These are phyloP conservation scores for Thymelicus acteon DNA, from an alignment of 2,888 invertebrate genomes.

Conservation along the genomic window DNA sequence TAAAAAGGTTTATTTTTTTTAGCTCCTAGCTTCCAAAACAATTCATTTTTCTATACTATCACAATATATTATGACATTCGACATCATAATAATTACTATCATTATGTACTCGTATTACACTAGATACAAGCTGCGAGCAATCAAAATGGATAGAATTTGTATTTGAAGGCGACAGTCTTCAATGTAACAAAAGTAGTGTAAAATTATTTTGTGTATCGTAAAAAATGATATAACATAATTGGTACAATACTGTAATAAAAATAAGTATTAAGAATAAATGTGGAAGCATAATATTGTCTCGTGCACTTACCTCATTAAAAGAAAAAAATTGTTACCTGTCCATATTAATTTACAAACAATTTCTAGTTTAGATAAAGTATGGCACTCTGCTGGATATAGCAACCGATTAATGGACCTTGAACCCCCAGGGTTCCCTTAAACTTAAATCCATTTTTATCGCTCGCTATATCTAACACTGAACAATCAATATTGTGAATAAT, in stretches of 20 bases:
- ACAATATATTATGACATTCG: not conserved
- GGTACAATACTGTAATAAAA: too few relatives aligned
- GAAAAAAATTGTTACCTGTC: too few relatives aligned
- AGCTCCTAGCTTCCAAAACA: not conserved
- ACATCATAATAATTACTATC: not conserved
- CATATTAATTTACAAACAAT: too few relatives aligned
- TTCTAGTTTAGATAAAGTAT: too few relatives aligned
- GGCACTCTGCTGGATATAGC: too few relatives aligned
- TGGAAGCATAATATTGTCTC: too few relatives aligned
- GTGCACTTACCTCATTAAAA: too few relatives aligned
- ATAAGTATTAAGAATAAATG: too few relatives aligned
- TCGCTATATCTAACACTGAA: slow-evolving; percentile 18
- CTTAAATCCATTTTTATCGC: not conserved
- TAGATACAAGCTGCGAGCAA: not conserved
- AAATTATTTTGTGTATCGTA: not conserved
- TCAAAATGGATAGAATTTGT: not conserved
- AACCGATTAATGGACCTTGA: too few relatives aligned
- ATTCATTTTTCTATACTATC: not conserved
- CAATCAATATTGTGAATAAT: slow-evolving; percentile 47
- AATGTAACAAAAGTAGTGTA: too few relatives aligned
- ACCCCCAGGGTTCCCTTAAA: not conserved
- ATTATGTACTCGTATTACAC: not conserved
- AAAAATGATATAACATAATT: not conserved
- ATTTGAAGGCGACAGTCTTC: too few relatives aligned
- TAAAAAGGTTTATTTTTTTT: not conserved